Evolutionary conservation across 1,140 invertebrate species (phyloP).

Genomic region (Cydia amplana): DNA sequence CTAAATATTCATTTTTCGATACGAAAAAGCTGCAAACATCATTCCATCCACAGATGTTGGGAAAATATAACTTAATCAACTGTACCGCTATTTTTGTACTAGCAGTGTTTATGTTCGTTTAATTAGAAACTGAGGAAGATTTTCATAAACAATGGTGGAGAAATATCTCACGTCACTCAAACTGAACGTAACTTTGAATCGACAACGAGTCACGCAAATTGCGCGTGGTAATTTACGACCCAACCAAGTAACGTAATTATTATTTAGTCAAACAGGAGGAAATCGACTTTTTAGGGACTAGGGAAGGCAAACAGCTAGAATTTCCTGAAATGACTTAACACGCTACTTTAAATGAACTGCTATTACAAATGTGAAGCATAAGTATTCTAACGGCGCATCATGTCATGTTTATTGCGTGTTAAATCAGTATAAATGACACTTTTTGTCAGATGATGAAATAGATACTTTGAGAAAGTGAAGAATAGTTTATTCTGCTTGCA

Average conservation of each 20-base stretch:
- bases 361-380: background rate
- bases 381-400: background rate
- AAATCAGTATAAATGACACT: background rate
- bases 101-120: background rate
- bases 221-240: background rate
- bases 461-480: background rate
- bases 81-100: background rate
- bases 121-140: constrained; percentile 14
- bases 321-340: background rate
- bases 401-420: background rate
- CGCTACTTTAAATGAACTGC: background rate
- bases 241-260: background rate
- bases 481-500: background rate
- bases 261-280: background rate
- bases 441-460: background rate
- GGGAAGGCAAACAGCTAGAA: background rate
- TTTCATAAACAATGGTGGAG: background rate
- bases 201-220: background rate
- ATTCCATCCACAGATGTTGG: constrained; percentile 8
- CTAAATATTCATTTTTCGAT: background rate
- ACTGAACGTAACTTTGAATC: background rate
- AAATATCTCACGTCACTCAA: constrained; percentile 11
- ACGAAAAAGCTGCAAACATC: background rate
- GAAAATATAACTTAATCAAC: background rate
- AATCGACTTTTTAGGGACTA: background rate